Conservation (phyloP, 2,113 vertebrate genomes). For the Circaetus cinerascens region DNA sequence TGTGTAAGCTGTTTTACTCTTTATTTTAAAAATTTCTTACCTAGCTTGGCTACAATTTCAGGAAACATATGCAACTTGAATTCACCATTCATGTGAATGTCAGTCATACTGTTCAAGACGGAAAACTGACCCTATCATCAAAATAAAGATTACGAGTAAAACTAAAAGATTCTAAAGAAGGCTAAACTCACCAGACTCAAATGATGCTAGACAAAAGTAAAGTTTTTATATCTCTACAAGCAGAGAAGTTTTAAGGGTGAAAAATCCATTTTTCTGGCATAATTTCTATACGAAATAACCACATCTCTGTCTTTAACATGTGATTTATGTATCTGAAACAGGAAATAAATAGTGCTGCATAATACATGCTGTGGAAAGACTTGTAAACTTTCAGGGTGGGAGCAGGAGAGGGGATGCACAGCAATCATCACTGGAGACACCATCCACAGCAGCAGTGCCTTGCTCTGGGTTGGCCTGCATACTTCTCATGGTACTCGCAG, state of each 20-base stretch:
- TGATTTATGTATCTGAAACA: not conserved
- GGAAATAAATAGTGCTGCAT: not conserved
- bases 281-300: not conserved
- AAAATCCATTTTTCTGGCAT: not conserved
- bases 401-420: not conserved
- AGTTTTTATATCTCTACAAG: not conserved
- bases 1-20: not conserved
- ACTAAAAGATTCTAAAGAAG: not conserved
- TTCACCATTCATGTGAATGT: not conserved
- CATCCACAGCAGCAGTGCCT: not conserved
- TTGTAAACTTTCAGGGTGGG: not conserved
- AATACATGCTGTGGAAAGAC: not conserved
- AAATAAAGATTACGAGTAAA: not conserved
- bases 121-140: not conserved
- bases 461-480: not conserved
- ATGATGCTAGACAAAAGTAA: not conserved
- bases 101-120: not conserved
- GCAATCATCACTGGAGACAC: not conserved
- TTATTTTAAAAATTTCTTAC: not conserved
- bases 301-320: not conserved
- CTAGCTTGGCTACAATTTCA: not conserved
- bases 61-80: not conserved
- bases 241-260: not conserved
- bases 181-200: not conserved
- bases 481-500: not conserved